phyloP scores from a whole-genome alignment of 2,888 invertebrate genomes.

The Congeria kusceri region DNA sequence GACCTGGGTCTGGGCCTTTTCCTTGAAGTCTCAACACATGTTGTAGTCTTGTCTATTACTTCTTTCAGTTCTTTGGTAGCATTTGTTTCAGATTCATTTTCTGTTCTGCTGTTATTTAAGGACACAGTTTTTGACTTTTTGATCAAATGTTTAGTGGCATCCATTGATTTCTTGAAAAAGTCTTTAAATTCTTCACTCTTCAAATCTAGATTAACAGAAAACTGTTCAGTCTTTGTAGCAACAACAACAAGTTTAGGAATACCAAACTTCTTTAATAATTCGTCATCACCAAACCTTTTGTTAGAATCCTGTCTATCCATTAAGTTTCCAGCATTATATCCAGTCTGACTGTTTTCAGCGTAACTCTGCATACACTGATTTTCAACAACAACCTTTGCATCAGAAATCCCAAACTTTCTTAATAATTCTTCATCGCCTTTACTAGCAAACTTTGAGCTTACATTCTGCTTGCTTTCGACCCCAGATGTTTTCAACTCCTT shows the following conservation, averaged over 20 bases:
- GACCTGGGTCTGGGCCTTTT: too few relatives aligned
- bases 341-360: too few relatives aligned
- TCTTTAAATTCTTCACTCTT: background rate
- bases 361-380: background rate
- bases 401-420: constrained; percentile 32
- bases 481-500: background rate
- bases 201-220: too few relatives aligned
- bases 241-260: constrained; percentile 24
- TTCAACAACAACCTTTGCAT: constrained; percentile 30
- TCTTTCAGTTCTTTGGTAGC: too few relatives aligned
- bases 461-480: background rate
- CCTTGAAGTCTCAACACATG: too few relatives aligned
- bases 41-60: too few relatives aligned
- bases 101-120: too few relatives aligned
- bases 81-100: too few relatives aligned
- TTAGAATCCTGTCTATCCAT: background rate
- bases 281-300: constrained; percentile 7
- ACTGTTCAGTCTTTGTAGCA: background rate
- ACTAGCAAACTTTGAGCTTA: constrained; percentile 5
- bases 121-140: too few relatives aligned
- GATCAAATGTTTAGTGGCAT: too few relatives aligned
- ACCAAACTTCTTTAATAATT: constrained; percentile 30
- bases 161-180: too few relatives aligned
- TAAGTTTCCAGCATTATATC: too few relatives aligned
- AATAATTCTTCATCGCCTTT: constrained; percentile 15